A percentile compares a stretch with the other conserved stretches of the same genome.
Conservation (phyloP, 1,140 invertebrate species). For the Lordiphosa collinella region DNA sequence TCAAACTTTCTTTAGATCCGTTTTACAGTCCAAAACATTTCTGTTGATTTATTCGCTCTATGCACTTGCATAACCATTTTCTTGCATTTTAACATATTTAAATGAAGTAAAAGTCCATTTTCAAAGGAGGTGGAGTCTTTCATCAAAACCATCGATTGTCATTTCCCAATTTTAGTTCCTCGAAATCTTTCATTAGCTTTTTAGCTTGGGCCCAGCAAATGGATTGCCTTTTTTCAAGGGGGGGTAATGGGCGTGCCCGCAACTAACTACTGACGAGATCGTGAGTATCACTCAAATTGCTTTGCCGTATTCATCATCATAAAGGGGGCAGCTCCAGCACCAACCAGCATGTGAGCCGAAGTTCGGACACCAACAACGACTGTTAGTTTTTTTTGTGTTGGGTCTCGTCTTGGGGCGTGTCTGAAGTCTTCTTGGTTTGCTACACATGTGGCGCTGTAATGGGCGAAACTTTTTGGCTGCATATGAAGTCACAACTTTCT, state of each 20-base stretch:
- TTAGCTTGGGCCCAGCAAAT: conserved; percentile 32
- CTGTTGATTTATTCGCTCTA: neutral
- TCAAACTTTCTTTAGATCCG: neutral
- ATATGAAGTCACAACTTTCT: conserved; percentile 14
- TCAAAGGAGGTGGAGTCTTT: neutral
- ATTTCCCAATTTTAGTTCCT: conserved; percentile 10
- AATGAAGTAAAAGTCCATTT: conserved; percentile 2
- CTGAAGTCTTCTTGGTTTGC: conserved; percentile 4
- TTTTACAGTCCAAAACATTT: neutral
- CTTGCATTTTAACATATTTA: conserved; percentile 3
- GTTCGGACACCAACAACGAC: conserved; percentile 4
- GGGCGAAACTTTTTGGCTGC: neutral
- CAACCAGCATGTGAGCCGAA: neutral
- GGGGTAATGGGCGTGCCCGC: conserved; percentile 39
- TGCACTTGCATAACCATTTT: conserved; percentile 3
- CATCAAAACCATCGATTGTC: conserved; percentile 28
- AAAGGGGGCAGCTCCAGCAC: neutral
- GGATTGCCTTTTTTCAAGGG: conserved; percentile 32
- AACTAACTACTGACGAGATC: conserved; percentile 61
- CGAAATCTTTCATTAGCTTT: conserved; percentile 26
- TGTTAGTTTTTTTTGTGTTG: conserved; percentile 9
- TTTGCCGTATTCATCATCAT: conserved; percentile 40
- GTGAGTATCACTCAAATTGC: conserved; percentile 64
- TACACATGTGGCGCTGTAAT: conserved; percentile 3
- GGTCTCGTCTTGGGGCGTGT: conserved; percentile 11